phyloP scores from a whole-genome alignment of 2,797 vertebrate genomes.

The Phalanger gymnotis region DNA sequence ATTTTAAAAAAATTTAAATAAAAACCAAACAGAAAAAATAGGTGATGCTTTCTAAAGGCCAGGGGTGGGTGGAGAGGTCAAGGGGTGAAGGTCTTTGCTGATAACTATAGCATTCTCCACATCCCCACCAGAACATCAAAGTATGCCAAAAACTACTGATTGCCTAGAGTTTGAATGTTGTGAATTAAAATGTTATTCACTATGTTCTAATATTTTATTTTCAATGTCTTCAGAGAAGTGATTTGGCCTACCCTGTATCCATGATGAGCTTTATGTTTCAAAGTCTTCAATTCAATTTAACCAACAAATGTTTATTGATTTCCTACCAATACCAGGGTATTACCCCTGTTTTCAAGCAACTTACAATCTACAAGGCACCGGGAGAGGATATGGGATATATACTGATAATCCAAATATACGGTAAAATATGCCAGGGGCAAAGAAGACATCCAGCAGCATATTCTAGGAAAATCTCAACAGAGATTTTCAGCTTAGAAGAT shows the following conservation, averaged over 20 bases:
- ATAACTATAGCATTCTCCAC: neutral
- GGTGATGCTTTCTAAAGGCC: constrained; percentile 64
- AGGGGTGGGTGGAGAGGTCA: neutral
- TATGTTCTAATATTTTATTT: constrained; percentile 77
- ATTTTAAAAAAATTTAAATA: too few relatives aligned
- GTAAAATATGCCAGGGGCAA: neutral
- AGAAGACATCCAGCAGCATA: neutral
- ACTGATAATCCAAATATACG: neutral
- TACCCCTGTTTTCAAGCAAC: neutral
- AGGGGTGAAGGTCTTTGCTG: constrained; percentile 11
- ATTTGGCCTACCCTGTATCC: constrained; percentile 75
- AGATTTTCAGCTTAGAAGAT: neutral
- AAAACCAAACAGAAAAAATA: constrained; percentile 62
- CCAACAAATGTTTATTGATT: neutral
- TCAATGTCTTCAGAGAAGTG: constrained; percentile 65
- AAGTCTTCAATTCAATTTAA: constrained; percentile 62
- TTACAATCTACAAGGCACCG: neutral
- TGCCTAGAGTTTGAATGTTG: constrained; percentile 45
- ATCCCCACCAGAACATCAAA: constrained; percentile 66
- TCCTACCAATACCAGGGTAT: neutral
- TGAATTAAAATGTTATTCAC: constrained; percentile 75
- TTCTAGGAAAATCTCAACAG: neutral
- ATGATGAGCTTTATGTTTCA: constrained; percentile 73
- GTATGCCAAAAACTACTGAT: constrained; percentile 65
- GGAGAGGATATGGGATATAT: neutral